Conservation (phyloP, 1,140 invertebrate genomes). For the Cryptotermes secundus region DNA sequence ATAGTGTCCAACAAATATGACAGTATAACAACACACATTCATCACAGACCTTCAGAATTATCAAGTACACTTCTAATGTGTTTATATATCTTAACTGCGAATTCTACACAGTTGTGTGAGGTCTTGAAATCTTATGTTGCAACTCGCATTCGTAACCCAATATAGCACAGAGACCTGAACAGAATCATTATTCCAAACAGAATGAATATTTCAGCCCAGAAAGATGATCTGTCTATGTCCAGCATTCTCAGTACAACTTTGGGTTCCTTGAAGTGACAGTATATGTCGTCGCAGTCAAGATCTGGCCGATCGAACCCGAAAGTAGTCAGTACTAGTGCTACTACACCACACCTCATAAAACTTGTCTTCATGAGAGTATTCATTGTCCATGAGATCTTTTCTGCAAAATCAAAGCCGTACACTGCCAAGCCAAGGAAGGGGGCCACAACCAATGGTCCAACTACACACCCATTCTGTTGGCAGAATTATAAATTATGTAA, state of each 20-base stretch:
- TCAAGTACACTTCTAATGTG: no score
- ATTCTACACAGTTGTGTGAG: no score
- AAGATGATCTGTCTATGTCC: constrained; percentile 28
- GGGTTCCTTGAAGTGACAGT: constrained; percentile 61
- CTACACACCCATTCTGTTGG: constrained; percentile 61
- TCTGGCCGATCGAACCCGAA: constrained; percentile 59
- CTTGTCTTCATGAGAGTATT: constrained; percentile 60
- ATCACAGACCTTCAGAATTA: no score
- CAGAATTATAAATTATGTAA: constrained; percentile 38
- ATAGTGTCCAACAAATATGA: no score
- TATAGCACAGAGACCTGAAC: constrained; percentile 23
- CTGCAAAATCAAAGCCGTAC: constrained; percentile 66
- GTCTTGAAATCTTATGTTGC: not conserved
- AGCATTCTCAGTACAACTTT: constrained; percentile 49
- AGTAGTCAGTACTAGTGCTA: constrained; percentile 57
- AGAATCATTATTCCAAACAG: constrained; percentile 12
- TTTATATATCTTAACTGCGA: no score
- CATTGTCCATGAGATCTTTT: constrained; percentile 57
- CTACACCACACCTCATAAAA: constrained; percentile 61
- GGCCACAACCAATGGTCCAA: constrained; percentile 60
- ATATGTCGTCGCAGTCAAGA: constrained; percentile 58
- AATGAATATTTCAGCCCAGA: not conserved
- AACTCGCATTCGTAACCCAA: constrained; percentile 17
- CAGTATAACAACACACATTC: no score
- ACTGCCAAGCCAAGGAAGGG: constrained; percentile 63